These are phyloP conservation scores for Emydura subglobosa DNA, from an alignment of 2,113 vertebrate species.

Conservation along the genomic window DNA sequence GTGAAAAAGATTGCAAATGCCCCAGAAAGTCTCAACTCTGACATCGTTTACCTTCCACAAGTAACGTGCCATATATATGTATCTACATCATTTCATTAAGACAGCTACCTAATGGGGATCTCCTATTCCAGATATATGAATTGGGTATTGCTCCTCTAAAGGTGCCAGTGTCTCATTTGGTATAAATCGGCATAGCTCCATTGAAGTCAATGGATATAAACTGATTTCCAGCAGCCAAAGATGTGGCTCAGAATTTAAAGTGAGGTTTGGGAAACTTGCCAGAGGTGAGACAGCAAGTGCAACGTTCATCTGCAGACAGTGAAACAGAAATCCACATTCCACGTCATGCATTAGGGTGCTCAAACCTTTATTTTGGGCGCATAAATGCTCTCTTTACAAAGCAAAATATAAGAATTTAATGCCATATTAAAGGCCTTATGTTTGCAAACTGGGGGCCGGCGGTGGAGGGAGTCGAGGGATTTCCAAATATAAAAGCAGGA, in stretches of 20 bases:
- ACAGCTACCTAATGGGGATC: neutral
- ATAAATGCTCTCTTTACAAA: neutral
- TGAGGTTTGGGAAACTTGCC: constrained; percentile 1
- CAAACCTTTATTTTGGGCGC: neutral
- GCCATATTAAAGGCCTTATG: neutral
- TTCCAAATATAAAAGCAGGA: neutral
- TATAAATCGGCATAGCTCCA: neutral
- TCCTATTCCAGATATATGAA: neutral
- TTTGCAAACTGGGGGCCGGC: neutral
- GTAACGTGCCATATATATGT: neutral
- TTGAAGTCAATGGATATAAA: neutral
- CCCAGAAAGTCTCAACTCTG: constrained; percentile 42
- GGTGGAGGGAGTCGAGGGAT: neutral
- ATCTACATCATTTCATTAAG: neutral
- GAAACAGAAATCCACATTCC: neutral
- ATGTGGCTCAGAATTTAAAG: constrained; percentile 35
- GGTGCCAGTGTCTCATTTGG: neutral
- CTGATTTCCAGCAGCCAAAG: constrained; percentile 27
- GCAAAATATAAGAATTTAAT: neutral
- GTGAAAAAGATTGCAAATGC: constrained; percentile 45
- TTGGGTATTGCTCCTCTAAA: neutral
- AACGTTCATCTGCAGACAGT: neutral
- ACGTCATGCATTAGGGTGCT: neutral
- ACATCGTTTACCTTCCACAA: constrained; percentile 36
- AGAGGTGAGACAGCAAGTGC: neutral